Conservation (phyloP, 1,140 invertebrate species). For the Drosophila rhopaloa region DNA sequence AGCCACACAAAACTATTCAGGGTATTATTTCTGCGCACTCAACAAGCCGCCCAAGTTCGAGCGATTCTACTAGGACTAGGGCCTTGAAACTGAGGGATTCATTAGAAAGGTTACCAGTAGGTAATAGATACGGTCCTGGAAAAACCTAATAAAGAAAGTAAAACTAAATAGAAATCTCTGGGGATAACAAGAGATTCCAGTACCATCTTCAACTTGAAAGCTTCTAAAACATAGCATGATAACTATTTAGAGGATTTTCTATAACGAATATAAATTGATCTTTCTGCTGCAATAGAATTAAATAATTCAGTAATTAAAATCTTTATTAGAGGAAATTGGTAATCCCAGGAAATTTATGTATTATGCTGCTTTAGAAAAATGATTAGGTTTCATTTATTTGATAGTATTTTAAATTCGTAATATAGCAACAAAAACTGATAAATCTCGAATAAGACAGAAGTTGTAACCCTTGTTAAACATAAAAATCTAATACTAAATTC, state of each 20-base stretch:
- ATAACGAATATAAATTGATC: too few species aligned
- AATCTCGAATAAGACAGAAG: background rate
- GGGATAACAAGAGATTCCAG: background rate
- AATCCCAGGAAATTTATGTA: background rate
- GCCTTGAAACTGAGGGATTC: conserved; percentile 6
- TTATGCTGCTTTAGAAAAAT: background rate
- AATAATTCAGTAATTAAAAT: too few species aligned
- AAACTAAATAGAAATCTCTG: background rate
- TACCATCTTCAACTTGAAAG: background rate
- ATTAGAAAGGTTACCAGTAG: background rate
- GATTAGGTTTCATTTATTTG: background rate
- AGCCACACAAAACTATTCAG: conserved; percentile 84
- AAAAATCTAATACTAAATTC: background rate
- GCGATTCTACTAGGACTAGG: conserved; percentile 77
- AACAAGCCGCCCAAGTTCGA: conserved; percentile 83
- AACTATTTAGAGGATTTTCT: background rate
- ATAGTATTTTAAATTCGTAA: too few species aligned
- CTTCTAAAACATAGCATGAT: background rate
- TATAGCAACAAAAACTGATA: too few species aligned
- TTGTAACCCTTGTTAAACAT: background rate
- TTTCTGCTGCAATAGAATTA: background rate
- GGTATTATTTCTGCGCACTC: conserved; percentile 84
- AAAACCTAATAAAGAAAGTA: background rate
- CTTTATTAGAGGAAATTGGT: too few species aligned
- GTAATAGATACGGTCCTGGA: conserved; percentile 12